A percentile compares a stretch with the other conserved stretches of the same genome.
phyloP scores from a whole-genome alignment of 2,113 vertebrate species.

The Ctenodactylus gundi region DNA sequence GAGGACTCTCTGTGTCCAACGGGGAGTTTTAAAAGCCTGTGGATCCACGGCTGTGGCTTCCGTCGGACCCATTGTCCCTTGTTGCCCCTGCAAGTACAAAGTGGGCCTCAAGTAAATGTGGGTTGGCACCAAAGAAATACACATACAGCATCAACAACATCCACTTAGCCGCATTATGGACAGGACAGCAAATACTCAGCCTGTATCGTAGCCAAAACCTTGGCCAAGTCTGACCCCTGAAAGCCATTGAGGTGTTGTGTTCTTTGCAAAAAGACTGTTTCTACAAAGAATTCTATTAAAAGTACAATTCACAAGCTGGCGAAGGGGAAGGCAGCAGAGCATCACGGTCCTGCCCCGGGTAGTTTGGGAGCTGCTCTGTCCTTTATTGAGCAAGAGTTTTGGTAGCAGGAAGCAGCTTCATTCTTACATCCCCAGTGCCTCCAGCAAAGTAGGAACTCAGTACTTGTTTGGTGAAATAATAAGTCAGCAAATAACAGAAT shows the following conservation, averaged over 20 bases:
- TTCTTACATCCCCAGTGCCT: not conserved
- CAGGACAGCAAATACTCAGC: not conserved
- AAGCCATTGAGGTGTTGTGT: not conserved
- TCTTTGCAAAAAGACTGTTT: not conserved
- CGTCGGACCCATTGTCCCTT: conserved; percentile 46
- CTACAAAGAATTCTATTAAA: not conserved
- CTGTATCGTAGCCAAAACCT: not conserved
- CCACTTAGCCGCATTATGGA: not conserved
- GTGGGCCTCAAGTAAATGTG: conserved; percentile 41
- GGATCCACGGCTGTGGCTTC: conserved; percentile 57
- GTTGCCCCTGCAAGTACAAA: conserved; percentile 37
- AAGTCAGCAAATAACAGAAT: not conserved
- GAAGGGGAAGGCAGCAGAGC: not conserved
- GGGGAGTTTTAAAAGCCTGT: conserved; percentile 65
- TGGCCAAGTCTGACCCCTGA: not conserved
- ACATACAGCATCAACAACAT: not conserved
- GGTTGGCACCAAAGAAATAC: conserved; percentile 46
- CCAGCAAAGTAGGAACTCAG: not conserved
- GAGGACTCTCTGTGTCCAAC: conserved; percentile 44
- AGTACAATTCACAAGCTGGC: not conserved
- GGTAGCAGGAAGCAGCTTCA: not conserved
- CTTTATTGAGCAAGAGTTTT: not conserved
- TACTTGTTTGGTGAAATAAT: not conserved
- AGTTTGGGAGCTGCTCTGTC: not conserved
- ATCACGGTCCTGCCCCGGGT: not conserved